A percentile compares a stretch with the other conserved stretches of the same genome.
Conservation (phyloP, 2,113 vertebrate genomes). For the Tinamus guttatus region DNA sequence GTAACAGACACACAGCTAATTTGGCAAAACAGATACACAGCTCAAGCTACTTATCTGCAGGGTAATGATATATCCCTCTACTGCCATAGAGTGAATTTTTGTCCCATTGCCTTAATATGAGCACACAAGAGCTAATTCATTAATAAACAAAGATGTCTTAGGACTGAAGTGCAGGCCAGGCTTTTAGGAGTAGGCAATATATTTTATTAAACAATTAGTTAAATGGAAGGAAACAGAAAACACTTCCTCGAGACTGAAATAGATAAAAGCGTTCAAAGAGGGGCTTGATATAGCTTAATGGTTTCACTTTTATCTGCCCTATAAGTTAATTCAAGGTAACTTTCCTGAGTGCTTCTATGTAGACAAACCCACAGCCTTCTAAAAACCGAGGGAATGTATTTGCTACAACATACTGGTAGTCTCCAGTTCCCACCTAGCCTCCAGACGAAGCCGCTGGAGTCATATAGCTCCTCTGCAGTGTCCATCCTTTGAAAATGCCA, state of each 20-base stretch:
- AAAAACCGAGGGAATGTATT: background rate
- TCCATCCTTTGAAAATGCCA: background rate
- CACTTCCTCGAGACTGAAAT: background rate
- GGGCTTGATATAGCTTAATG: background rate
- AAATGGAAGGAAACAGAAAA: background rate
- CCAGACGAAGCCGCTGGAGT: accelerated
- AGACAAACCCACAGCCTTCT: background rate
- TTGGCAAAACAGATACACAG: background rate
- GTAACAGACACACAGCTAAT: background rate
- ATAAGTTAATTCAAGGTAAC: background rate
- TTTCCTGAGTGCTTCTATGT: background rate
- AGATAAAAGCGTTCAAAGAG: background rate
- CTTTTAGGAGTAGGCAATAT: background rate
- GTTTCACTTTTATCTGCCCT: background rate
- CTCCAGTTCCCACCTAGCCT: background rate
- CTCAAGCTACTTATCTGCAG: background rate
- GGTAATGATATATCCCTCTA: background rate
- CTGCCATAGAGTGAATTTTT: background rate
- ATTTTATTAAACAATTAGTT: background rate
- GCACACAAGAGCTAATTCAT: background rate
- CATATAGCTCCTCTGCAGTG: background rate
- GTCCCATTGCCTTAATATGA: background rate
- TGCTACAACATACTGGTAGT: accelerated
- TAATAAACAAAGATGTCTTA: background rate
- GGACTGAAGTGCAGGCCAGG: background rate